A percentile compares a stretch with the other conserved stretches of the same genome.
Conservation (phyloP, 92 coral and sea anemone species). For the Pocillopora meandrina region DNA sequence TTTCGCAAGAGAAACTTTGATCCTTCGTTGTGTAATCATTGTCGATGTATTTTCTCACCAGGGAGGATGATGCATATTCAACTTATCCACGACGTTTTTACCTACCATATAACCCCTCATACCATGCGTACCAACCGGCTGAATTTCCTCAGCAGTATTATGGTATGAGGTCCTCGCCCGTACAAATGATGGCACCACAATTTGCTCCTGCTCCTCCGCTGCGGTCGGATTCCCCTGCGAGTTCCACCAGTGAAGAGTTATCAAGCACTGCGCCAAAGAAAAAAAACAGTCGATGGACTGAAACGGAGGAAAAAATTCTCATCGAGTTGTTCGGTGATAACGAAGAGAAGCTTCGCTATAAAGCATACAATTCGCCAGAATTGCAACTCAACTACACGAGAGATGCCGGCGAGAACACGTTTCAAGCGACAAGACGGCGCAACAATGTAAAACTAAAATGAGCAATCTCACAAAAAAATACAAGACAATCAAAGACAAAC, state of each 20-base stretch:
- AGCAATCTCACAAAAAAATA: slow-evolving; percentile 41
- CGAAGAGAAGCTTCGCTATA: slow-evolving; percentile 39
- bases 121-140: no score
- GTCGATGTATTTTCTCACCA: no score
- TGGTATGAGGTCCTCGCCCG: slow-evolving; percentile 28
- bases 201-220: slow-evolving; percentile 15
- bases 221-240: slow-evolving; percentile 19
- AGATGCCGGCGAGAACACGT: slow-evolving; percentile 46
- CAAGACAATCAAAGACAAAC: slow-evolving; percentile 45
- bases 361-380: slow-evolving; percentile 50
- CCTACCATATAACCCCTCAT: no score
- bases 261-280: slow-evolving; percentile 24
- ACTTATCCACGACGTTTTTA: no score
- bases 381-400: slow-evolving; percentile 40
- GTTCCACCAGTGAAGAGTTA: slow-evolving; percentile 18
- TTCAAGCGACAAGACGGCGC: slow-evolving; percentile 43
- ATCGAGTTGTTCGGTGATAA: slow-evolving; percentile 50
- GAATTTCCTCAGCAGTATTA: neutral
- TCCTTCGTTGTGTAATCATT: no score
- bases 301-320: slow-evolving; percentile 39
- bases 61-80: no score
- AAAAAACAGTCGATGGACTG: slow-evolving; percentile 47
- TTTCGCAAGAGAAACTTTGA: no score
- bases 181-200: slow-evolving; percentile 34
- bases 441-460: slow-evolving; percentile 45